Percentiles rank a stretch among this genome's conserved stretches.
These are phyloP conservation scores for Aurelia coerulea DNA, from an alignment of 30 jellyfish, hydroid and myxozoan species.

Conservation along the genomic window DNA sequence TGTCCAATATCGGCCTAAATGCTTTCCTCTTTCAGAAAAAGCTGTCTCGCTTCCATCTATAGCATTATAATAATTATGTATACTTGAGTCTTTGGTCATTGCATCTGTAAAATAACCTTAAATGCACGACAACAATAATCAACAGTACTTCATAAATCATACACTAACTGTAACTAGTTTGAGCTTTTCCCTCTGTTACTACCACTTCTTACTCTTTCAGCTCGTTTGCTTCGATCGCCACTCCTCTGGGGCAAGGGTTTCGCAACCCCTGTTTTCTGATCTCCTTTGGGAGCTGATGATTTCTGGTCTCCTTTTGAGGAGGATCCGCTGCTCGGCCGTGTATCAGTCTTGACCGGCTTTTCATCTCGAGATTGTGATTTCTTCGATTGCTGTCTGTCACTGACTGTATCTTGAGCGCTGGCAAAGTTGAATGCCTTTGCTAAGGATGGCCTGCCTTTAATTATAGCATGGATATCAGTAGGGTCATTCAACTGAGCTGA, in stretches of 20 bases:
- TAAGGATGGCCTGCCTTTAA: conserved; percentile 64
- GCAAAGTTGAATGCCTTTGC: conserved; percentile 65
- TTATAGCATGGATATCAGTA: conserved; percentile 38
- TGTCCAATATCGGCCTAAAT: neutral
- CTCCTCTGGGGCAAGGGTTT: conserved; percentile 23
- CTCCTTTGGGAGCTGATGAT: conserved; percentile 35
- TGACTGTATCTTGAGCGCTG: conserved; percentile 20
- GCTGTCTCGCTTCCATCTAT: too few species aligned
- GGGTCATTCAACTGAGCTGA: conserved; percentile 76
- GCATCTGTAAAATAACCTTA: conserved; percentile 26
- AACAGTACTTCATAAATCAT: conserved; percentile 7
- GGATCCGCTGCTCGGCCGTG: neutral
- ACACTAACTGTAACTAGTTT: neutral
- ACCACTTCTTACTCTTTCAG: conserved; percentile 15
- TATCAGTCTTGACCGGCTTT: conserved; percentile 24
- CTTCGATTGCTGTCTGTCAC: conserved; percentile 23
- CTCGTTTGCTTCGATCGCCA: conserved; percentile 29
- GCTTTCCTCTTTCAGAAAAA: neutral
- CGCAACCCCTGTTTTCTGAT: conserved; percentile 20
- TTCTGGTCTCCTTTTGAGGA: conserved; percentile 43
- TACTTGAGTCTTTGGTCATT: conserved; percentile 23
- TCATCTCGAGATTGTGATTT: conserved; percentile 25
- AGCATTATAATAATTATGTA: neutral
- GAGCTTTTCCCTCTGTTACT: conserved; percentile 23
- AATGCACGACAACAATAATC: conserved; percentile 19